These are phyloP conservation scores for Sinocyclocheilus maitianheensis DNA, from an alignment of 2,113 vertebrate species.

Conservation along the genomic window DNA sequence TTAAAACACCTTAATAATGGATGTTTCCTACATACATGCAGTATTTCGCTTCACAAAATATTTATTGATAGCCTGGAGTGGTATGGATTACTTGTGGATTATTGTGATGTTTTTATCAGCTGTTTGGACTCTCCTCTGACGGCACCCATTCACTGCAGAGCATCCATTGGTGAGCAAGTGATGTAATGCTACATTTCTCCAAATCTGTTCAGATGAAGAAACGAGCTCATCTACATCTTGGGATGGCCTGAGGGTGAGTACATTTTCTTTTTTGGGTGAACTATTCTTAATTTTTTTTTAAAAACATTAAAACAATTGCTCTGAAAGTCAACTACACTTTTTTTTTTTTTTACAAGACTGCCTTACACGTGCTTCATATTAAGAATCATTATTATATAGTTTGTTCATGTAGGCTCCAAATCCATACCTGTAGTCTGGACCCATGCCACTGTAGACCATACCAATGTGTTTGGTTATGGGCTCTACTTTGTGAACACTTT, in stretches of 20 bases:
- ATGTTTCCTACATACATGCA: not conserved
- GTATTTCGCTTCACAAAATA: not conserved
- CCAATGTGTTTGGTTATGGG: constrained; percentile 98
- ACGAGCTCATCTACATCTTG: too few relatives aligned
- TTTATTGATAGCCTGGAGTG: not conserved
- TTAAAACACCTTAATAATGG: not conserved
- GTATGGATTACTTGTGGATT: not conserved
- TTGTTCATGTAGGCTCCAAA: not conserved
- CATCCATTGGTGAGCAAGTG: not conserved
- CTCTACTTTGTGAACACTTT: constrained; percentile 98
- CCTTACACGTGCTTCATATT: not conserved
- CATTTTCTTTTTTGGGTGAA: not conserved
- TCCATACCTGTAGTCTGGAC: constrained; percentile 94
- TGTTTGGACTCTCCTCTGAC: not conserved
- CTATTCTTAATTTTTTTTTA: not conserved
- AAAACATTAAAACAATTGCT: not conserved
- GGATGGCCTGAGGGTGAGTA: not conserved
- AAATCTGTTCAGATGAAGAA: not conserved
- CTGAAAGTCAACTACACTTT: not conserved
- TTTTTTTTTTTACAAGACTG: not conserved
- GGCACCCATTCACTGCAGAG: not conserved
- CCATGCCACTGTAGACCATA: constrained; percentile 99
- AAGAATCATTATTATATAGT: not conserved
- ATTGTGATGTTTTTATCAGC: not conserved
- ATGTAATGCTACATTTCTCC: not conserved